phyloP scores from a whole-genome alignment of 1,140 invertebrate genomes.

The Papilio glaucus region DNA sequence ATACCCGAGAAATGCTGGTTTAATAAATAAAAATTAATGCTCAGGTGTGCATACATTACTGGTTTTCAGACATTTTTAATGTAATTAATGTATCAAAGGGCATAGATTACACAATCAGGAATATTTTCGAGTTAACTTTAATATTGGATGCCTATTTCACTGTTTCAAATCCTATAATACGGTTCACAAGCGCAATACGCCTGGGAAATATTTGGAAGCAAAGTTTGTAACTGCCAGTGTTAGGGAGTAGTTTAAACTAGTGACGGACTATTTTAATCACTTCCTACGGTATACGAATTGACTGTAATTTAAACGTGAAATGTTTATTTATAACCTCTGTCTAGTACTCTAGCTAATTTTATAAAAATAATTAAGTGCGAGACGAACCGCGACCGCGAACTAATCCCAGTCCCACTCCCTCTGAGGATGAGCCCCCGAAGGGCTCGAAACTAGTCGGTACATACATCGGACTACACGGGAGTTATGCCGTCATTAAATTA shows the following conservation, averaged over 20 bases:
- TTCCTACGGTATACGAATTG: constrained; percentile 9
- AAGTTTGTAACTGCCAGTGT: constrained; percentile 28
- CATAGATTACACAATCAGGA: constrained; percentile 6
- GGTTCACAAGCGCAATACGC: constrained; percentile 28
- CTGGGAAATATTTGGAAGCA: constrained; percentile 24
- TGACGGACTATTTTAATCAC: constrained; percentile 21
- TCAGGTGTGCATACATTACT: background rate
- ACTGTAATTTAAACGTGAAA: constrained; percentile 21
- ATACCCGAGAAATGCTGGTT: too few species aligned
- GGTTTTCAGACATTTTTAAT: background rate
- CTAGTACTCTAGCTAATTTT: background rate
- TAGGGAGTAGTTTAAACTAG: constrained; percentile 24
- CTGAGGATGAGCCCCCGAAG: too few species aligned
- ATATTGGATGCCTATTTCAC: constrained; percentile 26
- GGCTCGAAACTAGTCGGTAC: too few species aligned
- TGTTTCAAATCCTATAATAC: constrained; percentile 27
- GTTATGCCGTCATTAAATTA: too few species aligned
- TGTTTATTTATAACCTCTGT: background rate
- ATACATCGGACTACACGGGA: too few species aligned
- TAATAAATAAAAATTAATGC: background rate
- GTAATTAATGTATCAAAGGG: background rate
- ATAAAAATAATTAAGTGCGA: too few species aligned
- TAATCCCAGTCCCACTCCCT: too few species aligned
- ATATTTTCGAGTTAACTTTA: constrained; percentile 16
- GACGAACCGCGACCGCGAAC: too few species aligned